Conservation (phyloP, 37 sponge, comb jelly and placozoan genomes). For the Aplysina aerophoba region DNA sequence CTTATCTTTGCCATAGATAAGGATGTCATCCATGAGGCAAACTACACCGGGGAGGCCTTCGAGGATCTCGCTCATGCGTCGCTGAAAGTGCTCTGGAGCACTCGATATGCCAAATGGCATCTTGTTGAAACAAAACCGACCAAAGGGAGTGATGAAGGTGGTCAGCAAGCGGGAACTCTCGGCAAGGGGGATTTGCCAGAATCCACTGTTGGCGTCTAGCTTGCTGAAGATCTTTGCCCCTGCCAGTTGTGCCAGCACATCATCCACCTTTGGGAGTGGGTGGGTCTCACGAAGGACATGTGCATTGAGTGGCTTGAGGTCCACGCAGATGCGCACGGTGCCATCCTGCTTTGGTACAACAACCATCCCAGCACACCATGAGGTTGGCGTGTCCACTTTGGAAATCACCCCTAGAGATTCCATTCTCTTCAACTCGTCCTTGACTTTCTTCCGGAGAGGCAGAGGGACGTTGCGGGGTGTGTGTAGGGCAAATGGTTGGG, state of each 20-base stretch:
- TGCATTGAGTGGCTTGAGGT: constrained; percentile 41
- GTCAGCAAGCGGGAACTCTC: constrained; percentile 26
- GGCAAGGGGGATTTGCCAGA: constrained; percentile 26
- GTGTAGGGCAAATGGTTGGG: constrained; percentile 23
- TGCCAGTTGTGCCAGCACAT: background rate
- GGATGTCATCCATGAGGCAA: constrained; percentile 38
- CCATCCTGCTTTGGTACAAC: constrained; percentile 44
- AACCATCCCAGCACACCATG: constrained; percentile 54
- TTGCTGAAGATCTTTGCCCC: constrained; percentile 10
- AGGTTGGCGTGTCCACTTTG: constrained; percentile 27
- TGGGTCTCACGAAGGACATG: constrained; percentile 37
- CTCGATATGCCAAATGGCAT: constrained; percentile 23
- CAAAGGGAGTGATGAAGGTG: constrained; percentile 42
- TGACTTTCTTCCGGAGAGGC: no score
- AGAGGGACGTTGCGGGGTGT: constrained; percentile 38
- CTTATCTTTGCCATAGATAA: constrained; percentile 38
- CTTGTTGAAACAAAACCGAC: constrained; percentile 11
- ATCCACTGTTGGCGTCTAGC: constrained; percentile 40
- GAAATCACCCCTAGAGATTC: constrained; percentile 42
- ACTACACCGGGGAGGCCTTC: constrained; percentile 44
- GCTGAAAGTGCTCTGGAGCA: constrained; percentile 24
- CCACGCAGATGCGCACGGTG: constrained; percentile 42
- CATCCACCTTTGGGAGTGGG: constrained; percentile 35
- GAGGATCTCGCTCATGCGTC: constrained; percentile 3
- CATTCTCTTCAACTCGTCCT: no score